Percentiles rank a stretch among this genome's conserved stretches.
These are phyloP conservation scores for Xyliphius kryptos DNA, from an alignment of 2,113 vertebrate species.

Conservation along the genomic window DNA sequence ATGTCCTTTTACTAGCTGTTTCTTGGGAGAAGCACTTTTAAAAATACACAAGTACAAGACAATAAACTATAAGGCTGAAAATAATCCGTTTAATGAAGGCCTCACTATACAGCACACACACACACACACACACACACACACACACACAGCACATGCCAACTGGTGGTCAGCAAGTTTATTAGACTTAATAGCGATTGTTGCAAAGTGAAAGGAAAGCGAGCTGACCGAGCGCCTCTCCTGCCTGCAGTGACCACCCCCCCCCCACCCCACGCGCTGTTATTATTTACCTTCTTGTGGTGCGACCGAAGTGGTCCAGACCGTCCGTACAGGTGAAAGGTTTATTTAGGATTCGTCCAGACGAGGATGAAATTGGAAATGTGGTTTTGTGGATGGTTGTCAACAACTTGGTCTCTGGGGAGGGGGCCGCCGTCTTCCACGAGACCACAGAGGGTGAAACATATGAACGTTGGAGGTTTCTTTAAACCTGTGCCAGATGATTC, in stretches of 20 bases:
- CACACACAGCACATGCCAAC: conserved; percentile 20
- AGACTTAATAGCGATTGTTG: conserved; percentile 32
- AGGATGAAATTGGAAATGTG: conserved; percentile 45
- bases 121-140: conserved; percentile 40
- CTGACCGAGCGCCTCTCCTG: neutral
- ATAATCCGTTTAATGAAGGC: conserved; percentile 52
- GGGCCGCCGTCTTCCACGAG: too few species aligned
- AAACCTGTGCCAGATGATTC: too few species aligned
- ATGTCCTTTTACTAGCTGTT: conserved; percentile 58
- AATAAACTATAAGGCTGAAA: conserved; percentile 51
- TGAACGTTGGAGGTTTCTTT: too few species aligned
- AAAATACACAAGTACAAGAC: conserved; percentile 54
- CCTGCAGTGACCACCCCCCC: neutral
- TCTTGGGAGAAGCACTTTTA: conserved; percentile 50
- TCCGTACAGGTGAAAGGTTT: conserved; percentile 40
- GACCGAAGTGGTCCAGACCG: conserved; percentile 44
- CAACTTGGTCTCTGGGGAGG: conserved; percentile 40
- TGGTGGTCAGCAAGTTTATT: conserved; percentile 34
- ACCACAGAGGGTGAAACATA: too few species aligned
- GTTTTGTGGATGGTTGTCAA: conserved; percentile 38
- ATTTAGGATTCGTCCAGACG: conserved; percentile 38
- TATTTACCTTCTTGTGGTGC: conserved; percentile 48
- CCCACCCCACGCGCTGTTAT: conserved; percentile 17
- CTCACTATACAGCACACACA: conserved; percentile 44
- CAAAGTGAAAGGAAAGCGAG: conserved; percentile 6